Conservation (phyloP, 2,888 invertebrate genomes). For the Philhelius pedissequus region DNA sequence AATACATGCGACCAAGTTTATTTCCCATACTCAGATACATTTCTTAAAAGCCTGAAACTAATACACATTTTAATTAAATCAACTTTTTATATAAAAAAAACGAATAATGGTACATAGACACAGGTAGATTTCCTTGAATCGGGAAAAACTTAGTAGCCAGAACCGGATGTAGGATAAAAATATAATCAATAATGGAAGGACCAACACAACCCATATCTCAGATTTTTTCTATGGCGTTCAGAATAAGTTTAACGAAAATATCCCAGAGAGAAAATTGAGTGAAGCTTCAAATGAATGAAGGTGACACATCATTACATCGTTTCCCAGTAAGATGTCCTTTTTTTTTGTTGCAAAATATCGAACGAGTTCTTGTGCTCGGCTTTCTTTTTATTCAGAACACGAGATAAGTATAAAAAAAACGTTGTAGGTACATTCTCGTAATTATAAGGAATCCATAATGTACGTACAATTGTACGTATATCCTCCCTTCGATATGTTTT, state of each 20-base stretch:
- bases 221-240: background rate
- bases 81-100: too few species aligned
- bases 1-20: too few species aligned
- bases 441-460: slow-evolving; percentile 4
- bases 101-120: too few species aligned
- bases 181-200: background rate
- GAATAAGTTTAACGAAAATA: slow-evolving; percentile 10
- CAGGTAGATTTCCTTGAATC: background rate
- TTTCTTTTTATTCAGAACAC: background rate
- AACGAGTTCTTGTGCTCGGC: slow-evolving; percentile 28
- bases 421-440: slow-evolving; percentile 7
- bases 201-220: background rate
- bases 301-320: slow-evolving; percentile 44
- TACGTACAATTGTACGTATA: background rate
- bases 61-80: too few species aligned
- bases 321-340: slow-evolving; percentile 32
- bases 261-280: background rate
- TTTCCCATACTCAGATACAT: too few species aligned
- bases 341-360: slow-evolving; percentile 1
- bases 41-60: too few species aligned
- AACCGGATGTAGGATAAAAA: background rate
- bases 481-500: slow-evolving; percentile 43
- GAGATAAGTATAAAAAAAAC: background rate
- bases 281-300: slow-evolving; percentile 42
- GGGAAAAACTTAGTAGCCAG: background rate